Percentiles rank a stretch among this genome's conserved stretches.
phyloP scores from a whole-genome alignment of 2,888 invertebrate species.

The Aphodius granarius region DNA sequence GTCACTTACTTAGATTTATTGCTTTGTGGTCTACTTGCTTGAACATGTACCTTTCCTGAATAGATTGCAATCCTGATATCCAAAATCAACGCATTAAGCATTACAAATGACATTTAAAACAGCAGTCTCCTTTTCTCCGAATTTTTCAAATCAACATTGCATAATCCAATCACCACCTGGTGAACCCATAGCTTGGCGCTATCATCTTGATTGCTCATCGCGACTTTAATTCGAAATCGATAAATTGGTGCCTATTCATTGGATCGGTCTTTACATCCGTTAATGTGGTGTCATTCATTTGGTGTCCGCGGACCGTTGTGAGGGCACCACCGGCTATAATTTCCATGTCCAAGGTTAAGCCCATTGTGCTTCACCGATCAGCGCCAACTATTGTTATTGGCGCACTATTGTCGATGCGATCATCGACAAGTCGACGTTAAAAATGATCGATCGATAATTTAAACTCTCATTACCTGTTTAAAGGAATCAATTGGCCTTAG shows the following conservation, averaged over 20 bases:
- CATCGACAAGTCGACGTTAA: neutral
- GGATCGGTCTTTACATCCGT: neutral
- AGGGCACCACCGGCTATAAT: neutral
- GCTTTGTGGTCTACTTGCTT: no score
- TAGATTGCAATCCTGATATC: no score
- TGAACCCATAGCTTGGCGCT: neutral
- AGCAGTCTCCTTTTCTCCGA: neutral
- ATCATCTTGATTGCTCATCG: neutral
- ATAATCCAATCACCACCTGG: neutral
- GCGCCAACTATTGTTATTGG: neutral
- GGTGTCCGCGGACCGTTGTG: neutral
- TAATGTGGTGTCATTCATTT: neutral
- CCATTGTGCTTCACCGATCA: neutral
- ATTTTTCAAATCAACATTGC: neutral
- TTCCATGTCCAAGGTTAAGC: neutral
- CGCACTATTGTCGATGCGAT: neutral
- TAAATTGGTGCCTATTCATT: neutral
- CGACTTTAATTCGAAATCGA: neutral
- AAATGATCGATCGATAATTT: neutral
- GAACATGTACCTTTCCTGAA: no score
- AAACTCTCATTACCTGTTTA: neutral
- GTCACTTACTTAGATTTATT: no score
- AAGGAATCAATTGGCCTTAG: neutral
- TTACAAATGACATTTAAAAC: no score
- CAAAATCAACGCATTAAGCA: no score